Evolutionary conservation across 2,888 invertebrate genomes (phyloP), one percentile per base, ranked within the genome.

Genomic region (Oxytorus armatus): DNA sequence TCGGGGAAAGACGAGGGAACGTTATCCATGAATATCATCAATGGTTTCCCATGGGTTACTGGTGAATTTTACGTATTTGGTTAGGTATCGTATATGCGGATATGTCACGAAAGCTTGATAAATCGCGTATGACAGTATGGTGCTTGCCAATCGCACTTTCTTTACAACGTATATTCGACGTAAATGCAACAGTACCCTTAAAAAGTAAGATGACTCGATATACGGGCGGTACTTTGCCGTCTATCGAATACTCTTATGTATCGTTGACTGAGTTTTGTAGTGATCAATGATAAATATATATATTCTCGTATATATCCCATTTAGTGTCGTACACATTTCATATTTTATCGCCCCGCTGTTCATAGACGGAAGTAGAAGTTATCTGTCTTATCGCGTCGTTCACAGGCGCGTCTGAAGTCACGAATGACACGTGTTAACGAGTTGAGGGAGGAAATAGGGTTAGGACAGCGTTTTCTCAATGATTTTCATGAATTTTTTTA

Each of bases 1-100:
- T 16, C 69, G 11, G n/a, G n/a, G n/a, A n/a, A n/a, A n/a, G n/a
- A n/a, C n/a, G 7, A 25, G 68, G n/a, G 42, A 44, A 69, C 33
- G 57, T 59, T 47, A 7, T 47, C 25, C 36, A 21, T 33, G 49
- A 49, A n/a, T 25, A 29, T 16, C 42, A 44, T 44, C 42, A 63
- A 44, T 16, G 61, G n/a, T n/a, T n/a, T n/a, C n/a, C n/a, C n/a
- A n/a, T n/a, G n/a, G n/a, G n/a, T n/a, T n/a, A n/a, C n/a, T 51
- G 3, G 29, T 47, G 18, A 16, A 63, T 29, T 63, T 63, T 29
- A 47, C 29, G 16, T 5, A 11, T 11, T 1, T 47, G n/a, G 29
- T 63, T 23, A 29, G 3, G 36, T 8, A n/a, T 8, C 36, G 36
- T 10, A 10, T 8, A 36, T 36, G 8, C 10, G 10, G 4, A 8